phyloP scores from a whole-genome alignment of 1,140 invertebrate species.

The Drosophila nannoptera region DNA sequence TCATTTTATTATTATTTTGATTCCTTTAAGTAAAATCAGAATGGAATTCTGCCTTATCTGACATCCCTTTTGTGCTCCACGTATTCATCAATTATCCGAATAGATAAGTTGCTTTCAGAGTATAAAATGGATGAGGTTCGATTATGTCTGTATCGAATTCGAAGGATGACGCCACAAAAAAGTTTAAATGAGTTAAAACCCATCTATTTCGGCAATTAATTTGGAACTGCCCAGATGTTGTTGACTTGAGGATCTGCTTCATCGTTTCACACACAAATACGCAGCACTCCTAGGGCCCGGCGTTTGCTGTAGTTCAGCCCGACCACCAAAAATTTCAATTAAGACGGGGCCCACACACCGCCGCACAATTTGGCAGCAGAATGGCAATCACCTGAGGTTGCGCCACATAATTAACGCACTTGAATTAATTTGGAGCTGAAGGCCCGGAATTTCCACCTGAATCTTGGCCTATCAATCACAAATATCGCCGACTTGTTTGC shows the following conservation, averaged over 20 bases:
- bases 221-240: constrained; percentile 4
- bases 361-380: constrained; percentile 11
- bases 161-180: too few relatives aligned
- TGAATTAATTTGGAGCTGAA: constrained; percentile 64
- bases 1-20: too few relatives aligned
- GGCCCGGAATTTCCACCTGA: constrained; percentile 42
- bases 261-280: too few relatives aligned
- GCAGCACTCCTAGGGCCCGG: not conserved
- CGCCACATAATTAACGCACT: constrained; percentile 69
- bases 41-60: too few relatives aligned
- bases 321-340: constrained; percentile 57
- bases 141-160: too few relatives aligned
- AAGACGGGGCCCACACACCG: constrained; percentile 31
- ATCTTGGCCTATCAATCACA: constrained; percentile 67
- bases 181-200: not conserved
- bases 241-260: too few relatives aligned
- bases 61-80: too few relatives aligned
- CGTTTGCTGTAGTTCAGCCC: not conserved
- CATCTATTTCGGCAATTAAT: not conserved
- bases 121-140: too few relatives aligned
- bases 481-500: constrained; percentile 55
- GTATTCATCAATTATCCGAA: too few relatives aligned
- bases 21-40: too few relatives aligned
- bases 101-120: too few relatives aligned
- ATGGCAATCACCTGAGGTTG: constrained; percentile 65